These are phyloP conservation scores for Andrena marginata DNA, from an alignment of 2,888 invertebrate genomes.

Conservation along the genomic window DNA sequence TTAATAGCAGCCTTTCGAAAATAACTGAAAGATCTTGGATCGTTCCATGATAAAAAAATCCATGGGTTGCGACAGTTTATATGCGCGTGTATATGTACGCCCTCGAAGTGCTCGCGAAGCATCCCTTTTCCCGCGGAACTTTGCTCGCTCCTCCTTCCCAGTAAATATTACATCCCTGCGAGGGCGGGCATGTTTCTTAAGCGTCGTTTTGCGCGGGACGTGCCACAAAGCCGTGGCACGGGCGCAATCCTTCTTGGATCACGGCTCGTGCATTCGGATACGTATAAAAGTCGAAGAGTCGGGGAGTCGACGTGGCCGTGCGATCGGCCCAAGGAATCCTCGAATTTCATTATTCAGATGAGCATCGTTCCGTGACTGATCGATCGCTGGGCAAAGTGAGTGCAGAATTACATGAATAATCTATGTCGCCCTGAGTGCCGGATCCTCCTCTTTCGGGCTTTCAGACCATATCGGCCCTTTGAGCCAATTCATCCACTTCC, in stretches of 20 bases:
- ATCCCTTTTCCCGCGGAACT: not conserved
- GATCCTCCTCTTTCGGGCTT: slow-evolving; percentile 72
- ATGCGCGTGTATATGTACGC: not conserved
- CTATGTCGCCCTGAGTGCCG: slow-evolving; percentile 73
- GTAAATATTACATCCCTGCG: slow-evolving; percentile 51
- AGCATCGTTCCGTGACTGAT: slow-evolving; percentile 75
- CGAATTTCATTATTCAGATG: slow-evolving; percentile 75
- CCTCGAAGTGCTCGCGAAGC: not conserved
- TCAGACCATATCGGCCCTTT: slow-evolving; percentile 72
- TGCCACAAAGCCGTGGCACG: slow-evolving; percentile 12
- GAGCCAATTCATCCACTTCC: slow-evolving; percentile 75
- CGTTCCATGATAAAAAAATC: no score
- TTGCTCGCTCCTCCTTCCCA: not conserved
- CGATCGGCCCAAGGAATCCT: slow-evolving; percentile 71
- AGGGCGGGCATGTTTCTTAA: slow-evolving; percentile 41
- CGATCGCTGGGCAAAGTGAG: slow-evolving; percentile 73
- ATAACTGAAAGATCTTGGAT: no score
- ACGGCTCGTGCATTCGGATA: slow-evolving; percentile 44
- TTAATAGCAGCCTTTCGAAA: no score
- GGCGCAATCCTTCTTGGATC: slow-evolving; percentile 34
- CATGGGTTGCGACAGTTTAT: no score
- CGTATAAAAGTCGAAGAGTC: slow-evolving; percentile 61
- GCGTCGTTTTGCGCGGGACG: slow-evolving; percentile 50
- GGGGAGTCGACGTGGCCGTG: slow-evolving; percentile 40
- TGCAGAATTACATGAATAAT: slow-evolving; percentile 76